Base-by-base conservation (phyloP, 2,113 vertebrate genomes). In the Lynx canadensis region DNA sequence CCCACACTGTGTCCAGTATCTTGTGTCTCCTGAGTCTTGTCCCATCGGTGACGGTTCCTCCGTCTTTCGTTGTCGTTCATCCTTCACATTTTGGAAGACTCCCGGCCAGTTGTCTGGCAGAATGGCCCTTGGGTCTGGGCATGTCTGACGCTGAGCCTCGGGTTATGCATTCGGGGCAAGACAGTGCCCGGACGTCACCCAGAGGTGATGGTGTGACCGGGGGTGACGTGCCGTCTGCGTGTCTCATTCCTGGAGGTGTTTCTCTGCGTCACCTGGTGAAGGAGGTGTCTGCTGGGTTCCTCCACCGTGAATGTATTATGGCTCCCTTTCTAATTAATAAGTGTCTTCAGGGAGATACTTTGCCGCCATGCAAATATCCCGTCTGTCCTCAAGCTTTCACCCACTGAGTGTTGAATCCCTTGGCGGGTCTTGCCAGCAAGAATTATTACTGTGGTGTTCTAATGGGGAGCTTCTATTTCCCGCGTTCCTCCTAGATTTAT, bases 211-310 rank as follows among this genome's bases (percentile, higher is more conserved):
- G 2, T 7, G 1, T 71, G 8, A 13, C 25, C 7, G 0, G 21
- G 76, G 66, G 14, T 27, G 45, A 5, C 15, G 1, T 14, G 74
- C 7, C 3, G 1, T 55, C 21, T 3, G 0, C 15, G n/a, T n/a
- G 21, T 65, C 76, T 50, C 66, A 9, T 1, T 25, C 69, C 57
- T 60, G 60, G 79, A 84, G 66, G 7, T 4, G 21, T 57, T 78
- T 84, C 60, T 45, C 52, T 55, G 74, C n/a, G 55, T 65, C 41
- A 16, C 33, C 68, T 12, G 76, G 29, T 19, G 31, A 4, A 66
- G 41, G 94, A 66, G 25, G 15, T 21, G 27, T 38, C 66, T 50
- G 68, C 55, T 19, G 55, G 33, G 3, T 38, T 52, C 23, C 23
- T 69, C 63, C 63, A 48, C 25, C 1, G 1, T 0, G 41, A 60